Evolutionary conservation across 2,113 vertebrate species (phyloP).

Genomic region (Odontesthes bonariensis): DNA sequence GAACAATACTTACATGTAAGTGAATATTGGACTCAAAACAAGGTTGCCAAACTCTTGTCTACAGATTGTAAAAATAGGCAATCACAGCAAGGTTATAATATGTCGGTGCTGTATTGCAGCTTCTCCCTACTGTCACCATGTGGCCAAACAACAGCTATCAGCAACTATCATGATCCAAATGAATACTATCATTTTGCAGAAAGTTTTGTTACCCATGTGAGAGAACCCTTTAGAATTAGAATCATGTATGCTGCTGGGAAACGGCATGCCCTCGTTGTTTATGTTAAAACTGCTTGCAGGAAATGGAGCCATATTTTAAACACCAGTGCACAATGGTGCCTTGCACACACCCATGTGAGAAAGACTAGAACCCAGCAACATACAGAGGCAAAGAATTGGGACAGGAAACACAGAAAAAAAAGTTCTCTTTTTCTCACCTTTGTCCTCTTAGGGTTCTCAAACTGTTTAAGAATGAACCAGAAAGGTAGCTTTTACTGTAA

Average conservation of each 20-base stretch:
- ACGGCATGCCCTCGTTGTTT: conserved; percentile 30
- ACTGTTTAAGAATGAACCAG: conserved; percentile 37
- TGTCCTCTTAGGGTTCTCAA: conserved; percentile 9
- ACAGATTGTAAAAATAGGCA: not conserved
- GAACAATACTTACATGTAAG: no score
- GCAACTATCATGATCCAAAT: no score
- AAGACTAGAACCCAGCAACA: conserved; percentile 28
- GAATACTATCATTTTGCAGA: not conserved
- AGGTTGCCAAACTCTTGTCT: no score
- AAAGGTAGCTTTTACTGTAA: conserved; percentile 35
- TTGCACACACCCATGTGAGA: conserved; percentile 38
- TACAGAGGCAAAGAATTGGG: conserved; percentile 6
- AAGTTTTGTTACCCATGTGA: not conserved
- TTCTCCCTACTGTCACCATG: not conserved
- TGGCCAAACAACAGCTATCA: not conserved
- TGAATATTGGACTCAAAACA: no score
- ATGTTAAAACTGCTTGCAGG: conserved; percentile 44
- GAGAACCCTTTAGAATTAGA: not conserved
- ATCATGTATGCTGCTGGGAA: conserved; percentile 21
- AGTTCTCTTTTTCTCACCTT: conserved; percentile 37
- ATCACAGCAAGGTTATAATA: not conserved
- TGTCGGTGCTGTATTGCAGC: not conserved
- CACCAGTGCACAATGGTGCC: conserved; percentile 37
- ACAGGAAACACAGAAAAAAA: conserved; percentile 40
- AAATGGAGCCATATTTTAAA: conserved; percentile 42